phyloP scores from a whole-genome alignment of 1,140 invertebrate genomes.

The Caenorhabditis inopinata region DNA sequence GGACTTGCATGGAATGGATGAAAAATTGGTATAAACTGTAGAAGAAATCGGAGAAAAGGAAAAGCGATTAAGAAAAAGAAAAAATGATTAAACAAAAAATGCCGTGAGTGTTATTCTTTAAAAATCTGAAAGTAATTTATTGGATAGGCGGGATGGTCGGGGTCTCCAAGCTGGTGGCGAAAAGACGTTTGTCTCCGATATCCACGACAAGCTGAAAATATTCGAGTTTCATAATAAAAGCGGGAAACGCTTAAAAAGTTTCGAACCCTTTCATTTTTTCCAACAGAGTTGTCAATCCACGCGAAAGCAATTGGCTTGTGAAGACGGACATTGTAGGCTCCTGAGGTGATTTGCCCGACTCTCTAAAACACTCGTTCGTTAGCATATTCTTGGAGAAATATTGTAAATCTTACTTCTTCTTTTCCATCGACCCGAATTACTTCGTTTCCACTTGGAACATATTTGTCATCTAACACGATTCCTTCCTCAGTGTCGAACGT shows the following conservation, averaged over 20 bases:
- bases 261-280: slow-evolving; percentile 27
- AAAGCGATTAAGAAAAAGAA: too few relatives aligned
- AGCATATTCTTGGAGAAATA: too few relatives aligned
- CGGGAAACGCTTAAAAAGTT: too few relatives aligned
- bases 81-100: too few relatives aligned
- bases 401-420: slow-evolving; percentile 26
- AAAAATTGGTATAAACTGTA: too few relatives aligned
- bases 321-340: slow-evolving; percentile 44
- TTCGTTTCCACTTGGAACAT: slow-evolving; percentile 42
- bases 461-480: slow-evolving; percentile 11
- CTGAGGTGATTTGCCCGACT: slow-evolving; percentile 51
- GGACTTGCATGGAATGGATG: too few relatives aligned
- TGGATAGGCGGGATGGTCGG: slow-evolving; percentile 14
- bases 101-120: too few relatives aligned
- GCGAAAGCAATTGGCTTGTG: slow-evolving; percentile 49
- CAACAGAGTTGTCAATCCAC: slow-evolving; percentile 41
- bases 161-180: slow-evolving; percentile 19
- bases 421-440: slow-evolving; percentile 41
- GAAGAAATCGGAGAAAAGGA: too few relatives aligned
- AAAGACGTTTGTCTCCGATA: slow-evolving; percentile 17
- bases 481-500: slow-evolving; percentile 41
- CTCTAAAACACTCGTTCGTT: slow-evolving; percentile 29
- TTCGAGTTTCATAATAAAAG: background rate
- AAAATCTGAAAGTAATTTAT: too few relatives aligned
- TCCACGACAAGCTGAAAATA: slow-evolving; percentile 1